Evolutionary conservation across 92 coral and sea anemone species (phyloP), one percentile per base, ranked within the genome.

Genomic region (Muricea muricata): DNA sequence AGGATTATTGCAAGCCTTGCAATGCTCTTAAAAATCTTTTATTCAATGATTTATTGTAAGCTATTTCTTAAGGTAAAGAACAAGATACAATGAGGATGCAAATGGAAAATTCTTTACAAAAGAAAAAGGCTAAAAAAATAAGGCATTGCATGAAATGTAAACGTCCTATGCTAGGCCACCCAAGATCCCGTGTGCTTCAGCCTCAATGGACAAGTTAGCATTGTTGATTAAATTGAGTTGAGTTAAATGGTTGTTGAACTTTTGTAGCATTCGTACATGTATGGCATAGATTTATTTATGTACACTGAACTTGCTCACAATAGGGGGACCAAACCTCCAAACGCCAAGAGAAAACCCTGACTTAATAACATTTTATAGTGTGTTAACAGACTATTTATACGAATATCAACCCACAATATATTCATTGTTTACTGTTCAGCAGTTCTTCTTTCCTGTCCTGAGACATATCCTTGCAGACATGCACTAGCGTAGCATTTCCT

Each of bases 391-490:
- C 42, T 37, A 37, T 9, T 37, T 28, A 15, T 37, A 65, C 40
- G 7, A 28, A 21, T 28, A 28, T 28, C 9, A 15, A 65, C 40
- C 11, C 34, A 65, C 24, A 65, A 28, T 29, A 65, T 65, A 8
- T 21, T 37, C 42, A 37, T 5, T n/a, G n/a, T 15, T 33, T 24
- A 33, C 34, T 68, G 50, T 15, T 31, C 75, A 31, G 34, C 48
- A 68, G 75, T 15, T 15, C 72, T 28, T 68, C 75, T 68, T 34
- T 68, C 75, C 75, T 68, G 75, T 31, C 75, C 75, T 35, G 75
- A 29, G 47, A 68, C 75, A 68, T 68, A 68, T 68, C 75, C 75
- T 35, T 29, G 46, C 75, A 68, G 50, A 32, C 34, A 48, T 68
- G 48, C 50, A 68, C 75, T 68, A 23, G 24, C 33, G 21, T 68